Conservation (phyloP, 2,888 invertebrate genomes). For the Nomada ruficornis region DNA sequence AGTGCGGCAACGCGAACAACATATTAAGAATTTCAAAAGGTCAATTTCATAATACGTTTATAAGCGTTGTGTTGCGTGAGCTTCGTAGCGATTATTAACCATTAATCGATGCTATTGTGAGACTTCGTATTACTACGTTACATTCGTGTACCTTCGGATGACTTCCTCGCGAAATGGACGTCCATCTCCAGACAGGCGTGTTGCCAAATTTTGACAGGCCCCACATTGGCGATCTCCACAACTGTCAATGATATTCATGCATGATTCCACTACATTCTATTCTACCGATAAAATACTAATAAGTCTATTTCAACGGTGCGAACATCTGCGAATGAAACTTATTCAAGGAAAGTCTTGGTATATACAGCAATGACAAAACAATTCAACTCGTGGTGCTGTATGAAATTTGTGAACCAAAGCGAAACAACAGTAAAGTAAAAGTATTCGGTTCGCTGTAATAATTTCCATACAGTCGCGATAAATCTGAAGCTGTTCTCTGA, state of each 20-base stretch:
- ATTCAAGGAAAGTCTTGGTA: not conserved
- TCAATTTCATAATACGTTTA: not conserved
- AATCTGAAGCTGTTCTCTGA: slow-evolving; percentile 11
- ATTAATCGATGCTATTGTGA: slow-evolving; percentile 40
- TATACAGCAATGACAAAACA: not conserved
- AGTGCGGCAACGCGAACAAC: not conserved
- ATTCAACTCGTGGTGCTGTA: not conserved
- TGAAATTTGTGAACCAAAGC: slow-evolving; percentile 11
- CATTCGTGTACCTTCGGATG: slow-evolving; percentile 81
- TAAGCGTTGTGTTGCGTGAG: slow-evolving; percentile 16
- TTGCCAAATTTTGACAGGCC: slow-evolving; percentile 82
- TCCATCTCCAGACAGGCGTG: slow-evolving; percentile 82
- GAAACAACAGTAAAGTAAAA: slow-evolving; percentile 14
- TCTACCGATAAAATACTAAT: slow-evolving; percentile 61
- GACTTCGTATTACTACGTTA: slow-evolving; percentile 67
- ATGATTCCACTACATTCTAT: slow-evolving; percentile 75
- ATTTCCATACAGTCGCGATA: not conserved
- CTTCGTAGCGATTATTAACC: slow-evolving; percentile 39
- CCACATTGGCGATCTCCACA: slow-evolving; percentile 82
- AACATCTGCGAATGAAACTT: slow-evolving; percentile 1
- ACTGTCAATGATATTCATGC: slow-evolving; percentile 81
- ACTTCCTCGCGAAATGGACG: slow-evolving; percentile 81
- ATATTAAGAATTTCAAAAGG: slow-evolving; percentile 2
- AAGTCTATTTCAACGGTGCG: slow-evolving; percentile 17
- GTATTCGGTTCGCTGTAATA: not conserved